These are phyloP conservation scores for Tetramorium parvispinum DNA, from an alignment of 1,140 invertebrate species.

Conservation along the genomic window DNA sequence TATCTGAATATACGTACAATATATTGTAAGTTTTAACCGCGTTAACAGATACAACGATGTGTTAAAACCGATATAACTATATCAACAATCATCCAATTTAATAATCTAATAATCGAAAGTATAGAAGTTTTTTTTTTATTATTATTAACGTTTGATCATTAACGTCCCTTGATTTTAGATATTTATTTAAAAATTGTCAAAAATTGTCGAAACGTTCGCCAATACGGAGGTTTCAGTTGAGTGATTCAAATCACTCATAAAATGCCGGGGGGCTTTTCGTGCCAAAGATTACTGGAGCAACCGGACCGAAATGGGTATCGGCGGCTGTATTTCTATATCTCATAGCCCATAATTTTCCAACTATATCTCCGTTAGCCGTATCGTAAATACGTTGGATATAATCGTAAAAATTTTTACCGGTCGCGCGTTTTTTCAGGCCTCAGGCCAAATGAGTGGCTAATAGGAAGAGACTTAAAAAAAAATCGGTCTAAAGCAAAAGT, in stretches of 20 bases:
- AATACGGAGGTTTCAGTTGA: not conserved
- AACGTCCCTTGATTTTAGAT: not conserved
- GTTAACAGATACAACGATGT: not conserved
- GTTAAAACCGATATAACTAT: not conserved
- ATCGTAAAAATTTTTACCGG: constrained; percentile 47
- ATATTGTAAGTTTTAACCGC: not conserved
- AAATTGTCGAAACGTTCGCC: not conserved
- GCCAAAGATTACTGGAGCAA: constrained; percentile 37
- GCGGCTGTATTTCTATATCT: constrained; percentile 47
- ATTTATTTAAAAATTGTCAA: not conserved
- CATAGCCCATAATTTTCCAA: constrained; percentile 45
- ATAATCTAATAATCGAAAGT: not conserved
- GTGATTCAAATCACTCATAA: constrained; percentile 36
- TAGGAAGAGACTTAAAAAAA: not conserved
- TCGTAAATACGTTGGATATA: constrained; percentile 45
- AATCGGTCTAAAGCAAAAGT: not conserved
- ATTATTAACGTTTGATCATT: not conserved
- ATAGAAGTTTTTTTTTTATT: not conserved
- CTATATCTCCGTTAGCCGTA: constrained; percentile 35
- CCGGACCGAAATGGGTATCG: constrained; percentile 1
- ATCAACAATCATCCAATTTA: not conserved
- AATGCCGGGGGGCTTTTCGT: not conserved
- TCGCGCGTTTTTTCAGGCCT: constrained; percentile 1
- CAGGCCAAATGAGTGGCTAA: not conserved
- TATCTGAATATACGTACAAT: not conserved